phyloP scores from a whole-genome alignment of 2,888 invertebrate genomes.

The Ctena decussata region DNA sequence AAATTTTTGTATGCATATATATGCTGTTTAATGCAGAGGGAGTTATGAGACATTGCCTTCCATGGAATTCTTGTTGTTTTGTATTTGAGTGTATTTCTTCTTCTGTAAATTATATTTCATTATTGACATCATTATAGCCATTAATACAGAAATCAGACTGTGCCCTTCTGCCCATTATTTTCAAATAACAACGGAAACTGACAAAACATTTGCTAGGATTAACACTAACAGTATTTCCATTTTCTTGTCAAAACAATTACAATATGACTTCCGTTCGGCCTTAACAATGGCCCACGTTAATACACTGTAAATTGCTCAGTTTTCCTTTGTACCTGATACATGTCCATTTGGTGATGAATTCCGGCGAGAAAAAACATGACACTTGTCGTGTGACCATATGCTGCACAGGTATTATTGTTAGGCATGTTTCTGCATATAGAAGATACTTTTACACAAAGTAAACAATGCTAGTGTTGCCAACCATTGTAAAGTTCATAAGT shows the following conservation, averaged over 20 bases:
- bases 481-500: too few species aligned
- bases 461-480: too few species aligned
- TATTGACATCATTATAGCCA: neutral
- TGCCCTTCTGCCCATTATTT: neutral
- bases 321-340: neutral
- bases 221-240: neutral
- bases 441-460: too few species aligned
- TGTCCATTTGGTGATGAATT: conserved; percentile 18
- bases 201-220: neutral
- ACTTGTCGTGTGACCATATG: conserved; percentile 34
- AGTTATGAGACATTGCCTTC: too few species aligned
- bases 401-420: too few species aligned
- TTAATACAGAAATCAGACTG: neutral
- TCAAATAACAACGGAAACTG: neutral
- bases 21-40: too few species aligned
- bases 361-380: conserved; percentile 18
- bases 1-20: too few species aligned
- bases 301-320: neutral
- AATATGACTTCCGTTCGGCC: neutral
- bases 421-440: too few species aligned
- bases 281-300: neutral
- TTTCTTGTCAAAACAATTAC: conserved; percentile 10
- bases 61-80: too few species aligned
- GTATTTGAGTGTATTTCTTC: too few species aligned
- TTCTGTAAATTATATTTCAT: neutral